Percentiles rank a stretch among this genome's conserved stretches.
These are phyloP conservation scores for Ips typographus DNA, from an alignment of 1,140 invertebrate species.

Conservation along the genomic window DNA sequence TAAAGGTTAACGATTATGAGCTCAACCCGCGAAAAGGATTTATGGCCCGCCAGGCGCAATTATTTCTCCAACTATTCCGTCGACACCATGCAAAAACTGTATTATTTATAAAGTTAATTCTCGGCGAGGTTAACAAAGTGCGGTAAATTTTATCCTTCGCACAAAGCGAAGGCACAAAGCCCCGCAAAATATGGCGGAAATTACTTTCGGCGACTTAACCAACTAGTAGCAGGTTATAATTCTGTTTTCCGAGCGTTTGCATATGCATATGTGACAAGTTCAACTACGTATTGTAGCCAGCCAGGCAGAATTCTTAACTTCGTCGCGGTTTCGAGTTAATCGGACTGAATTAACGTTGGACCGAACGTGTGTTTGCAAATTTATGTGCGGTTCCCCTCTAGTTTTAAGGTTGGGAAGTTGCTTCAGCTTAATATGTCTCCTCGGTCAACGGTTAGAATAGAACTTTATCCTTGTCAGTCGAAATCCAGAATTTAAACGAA, in stretches of 20 bases:
- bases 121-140: too few species aligned
- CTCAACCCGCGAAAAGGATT: slow-evolving; percentile 10
- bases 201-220: slow-evolving; percentile 2
- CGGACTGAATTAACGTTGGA: too few species aligned
- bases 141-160: too few species aligned
- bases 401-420: too few species aligned
- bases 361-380: too few species aligned
- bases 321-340: not conserved
- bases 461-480: too few species aligned
- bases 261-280: slow-evolving; percentile 8
- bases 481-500: too few species aligned
- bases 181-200: not conserved
- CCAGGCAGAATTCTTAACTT: not conserved
- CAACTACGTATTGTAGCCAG: slow-evolving; percentile 1
- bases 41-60: slow-evolving; percentile 2
- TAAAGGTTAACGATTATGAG: slow-evolving; percentile 17
- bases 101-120: too few species aligned
- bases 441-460: too few species aligned
- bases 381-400: too few species aligned
- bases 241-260: slow-evolving; percentile 10
- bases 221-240: not conserved
- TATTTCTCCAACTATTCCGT: not conserved
- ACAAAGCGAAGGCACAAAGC: not conserved
- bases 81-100: too few species aligned
- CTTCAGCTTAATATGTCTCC: too few species aligned